phyloP scores from a whole-genome alignment of 2,113 vertebrate genomes.

The Gallinago jamesoni region DNA sequence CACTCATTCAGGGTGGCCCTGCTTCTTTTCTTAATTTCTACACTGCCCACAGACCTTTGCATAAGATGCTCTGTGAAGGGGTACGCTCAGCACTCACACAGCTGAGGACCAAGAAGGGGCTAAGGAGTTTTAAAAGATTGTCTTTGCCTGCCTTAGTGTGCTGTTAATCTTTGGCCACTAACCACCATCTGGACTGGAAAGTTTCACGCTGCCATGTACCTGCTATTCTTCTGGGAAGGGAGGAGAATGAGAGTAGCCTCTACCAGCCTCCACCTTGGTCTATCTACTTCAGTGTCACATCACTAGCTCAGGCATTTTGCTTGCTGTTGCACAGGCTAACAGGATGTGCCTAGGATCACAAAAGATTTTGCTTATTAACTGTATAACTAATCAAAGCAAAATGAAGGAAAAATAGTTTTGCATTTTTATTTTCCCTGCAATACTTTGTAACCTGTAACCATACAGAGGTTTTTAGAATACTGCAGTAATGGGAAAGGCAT shows the following conservation, averaged over 20 bases:
- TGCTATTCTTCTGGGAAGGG: background rate
- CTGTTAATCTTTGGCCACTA: background rate
- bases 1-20: background rate
- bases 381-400: background rate
- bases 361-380: background rate
- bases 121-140: background rate
- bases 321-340: background rate
- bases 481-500: background rate
- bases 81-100: fast-evolving
- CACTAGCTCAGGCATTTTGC: background rate
- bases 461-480: background rate
- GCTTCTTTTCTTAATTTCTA: background rate
- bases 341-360: background rate
- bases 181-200: background rate
- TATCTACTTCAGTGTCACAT: background rate
- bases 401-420: background rate
- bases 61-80: background rate
- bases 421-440: background rate
- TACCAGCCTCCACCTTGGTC: background rate
- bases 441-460: background rate
- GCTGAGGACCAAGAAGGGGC: background rate
- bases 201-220: background rate
- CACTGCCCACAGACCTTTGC: background rate
- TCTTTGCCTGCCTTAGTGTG: background rate
- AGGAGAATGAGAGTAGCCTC: fast-evolving